A percentile compares a stretch with the other conserved stretches of the same genome.
These are phyloP conservation scores for Cabera pusaria DNA, from an alignment of 2,888 invertebrate species.

Conservation along the genomic window DNA sequence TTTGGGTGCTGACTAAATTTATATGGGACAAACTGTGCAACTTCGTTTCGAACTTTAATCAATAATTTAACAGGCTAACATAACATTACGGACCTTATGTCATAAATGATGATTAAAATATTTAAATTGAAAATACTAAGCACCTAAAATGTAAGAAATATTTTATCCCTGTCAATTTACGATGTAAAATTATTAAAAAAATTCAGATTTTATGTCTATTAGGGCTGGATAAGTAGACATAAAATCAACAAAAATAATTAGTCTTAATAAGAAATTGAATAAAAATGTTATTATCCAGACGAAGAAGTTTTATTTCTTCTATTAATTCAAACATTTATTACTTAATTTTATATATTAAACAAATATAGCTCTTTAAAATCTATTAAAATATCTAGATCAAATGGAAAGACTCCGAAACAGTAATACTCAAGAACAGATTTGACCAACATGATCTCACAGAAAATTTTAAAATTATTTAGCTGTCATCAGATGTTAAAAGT, in stretches of 20 bases:
- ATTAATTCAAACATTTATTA: constrained; percentile 22
- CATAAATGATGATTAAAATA: no score
- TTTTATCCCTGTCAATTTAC: constrained; percentile 26
- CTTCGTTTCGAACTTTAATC: constrained; percentile 8
- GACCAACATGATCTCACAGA: constrained; percentile 3
- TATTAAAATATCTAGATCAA: constrained; percentile 7
- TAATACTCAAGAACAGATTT: neutral
- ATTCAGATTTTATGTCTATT: constrained; percentile 43
- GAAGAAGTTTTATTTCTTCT: constrained; percentile 34
- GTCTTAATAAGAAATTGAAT: constrained; percentile 20
- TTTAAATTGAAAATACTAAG: no score
- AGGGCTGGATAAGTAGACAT: constrained; percentile 52
- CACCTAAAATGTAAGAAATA: constrained; percentile 13
- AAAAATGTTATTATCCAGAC: constrained; percentile 25
- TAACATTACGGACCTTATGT: no score
- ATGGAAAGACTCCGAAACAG: constrained; percentile 5
- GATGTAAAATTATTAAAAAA: constrained; percentile 15
- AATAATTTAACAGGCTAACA: no score
- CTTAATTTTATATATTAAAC: constrained; percentile 16
- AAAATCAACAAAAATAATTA: constrained; percentile 28
- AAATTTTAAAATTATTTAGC: no score
- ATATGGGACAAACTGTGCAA: constrained; percentile 18
- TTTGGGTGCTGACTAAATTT: constrained; percentile 5
- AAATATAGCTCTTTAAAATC: constrained; percentile 28
- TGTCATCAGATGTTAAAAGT: no score